These are phyloP conservation scores for Spodoptera littoralis DNA, from an alignment of 2,888 invertebrate genomes.

Conservation along the genomic window DNA sequence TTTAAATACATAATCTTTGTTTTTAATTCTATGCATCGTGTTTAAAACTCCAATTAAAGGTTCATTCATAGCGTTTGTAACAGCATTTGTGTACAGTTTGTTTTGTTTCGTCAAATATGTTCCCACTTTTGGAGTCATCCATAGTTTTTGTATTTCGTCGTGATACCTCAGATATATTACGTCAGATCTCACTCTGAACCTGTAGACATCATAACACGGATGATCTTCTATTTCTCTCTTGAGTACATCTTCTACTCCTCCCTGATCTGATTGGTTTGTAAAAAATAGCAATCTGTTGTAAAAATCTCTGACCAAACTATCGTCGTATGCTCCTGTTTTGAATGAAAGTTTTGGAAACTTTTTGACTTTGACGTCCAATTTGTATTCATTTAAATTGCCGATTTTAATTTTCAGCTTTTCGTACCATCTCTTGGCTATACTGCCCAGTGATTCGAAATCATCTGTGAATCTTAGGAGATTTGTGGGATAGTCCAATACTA, in stretches of 20 bases:
- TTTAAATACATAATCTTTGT: slow-evolving; percentile 16
- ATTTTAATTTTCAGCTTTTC: slow-evolving; percentile 8
- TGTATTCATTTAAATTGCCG: slow-evolving; percentile 27
- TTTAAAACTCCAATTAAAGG: slow-evolving; percentile 19
- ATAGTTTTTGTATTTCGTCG: slow-evolving; percentile 39
- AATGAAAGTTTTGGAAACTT: slow-evolving; percentile 44
- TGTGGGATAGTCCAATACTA: slow-evolving; percentile 24
- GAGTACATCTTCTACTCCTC: slow-evolving; percentile 22
- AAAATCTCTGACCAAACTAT: slow-evolving; percentile 25
- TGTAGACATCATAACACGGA: slow-evolving; percentile 2
- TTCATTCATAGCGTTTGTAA: slow-evolving; percentile 20
- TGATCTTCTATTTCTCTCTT: slow-evolving; percentile 26
- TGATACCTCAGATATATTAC: slow-evolving; percentile 40
- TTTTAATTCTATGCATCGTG: slow-evolving; percentile 10
- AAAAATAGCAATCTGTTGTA: slow-evolving; percentile 41
- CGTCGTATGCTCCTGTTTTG: slow-evolving; percentile 11
- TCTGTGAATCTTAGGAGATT: slow-evolving; percentile 34
- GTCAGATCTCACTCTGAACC: slow-evolving; percentile 25
- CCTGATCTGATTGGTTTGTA: slow-evolving; percentile 42
- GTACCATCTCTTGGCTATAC: slow-evolving; percentile 20
- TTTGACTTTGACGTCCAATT: slow-evolving; percentile 24
- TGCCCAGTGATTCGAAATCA: slow-evolving; percentile 5
- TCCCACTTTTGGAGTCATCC: slow-evolving; percentile 33
- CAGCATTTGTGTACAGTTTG: slow-evolving; percentile 19
- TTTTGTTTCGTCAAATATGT: slow-evolving; percentile 29